phyloP scores from a whole-genome alignment of 2,888 invertebrate species.

The Stenodema calcarata region DNA sequence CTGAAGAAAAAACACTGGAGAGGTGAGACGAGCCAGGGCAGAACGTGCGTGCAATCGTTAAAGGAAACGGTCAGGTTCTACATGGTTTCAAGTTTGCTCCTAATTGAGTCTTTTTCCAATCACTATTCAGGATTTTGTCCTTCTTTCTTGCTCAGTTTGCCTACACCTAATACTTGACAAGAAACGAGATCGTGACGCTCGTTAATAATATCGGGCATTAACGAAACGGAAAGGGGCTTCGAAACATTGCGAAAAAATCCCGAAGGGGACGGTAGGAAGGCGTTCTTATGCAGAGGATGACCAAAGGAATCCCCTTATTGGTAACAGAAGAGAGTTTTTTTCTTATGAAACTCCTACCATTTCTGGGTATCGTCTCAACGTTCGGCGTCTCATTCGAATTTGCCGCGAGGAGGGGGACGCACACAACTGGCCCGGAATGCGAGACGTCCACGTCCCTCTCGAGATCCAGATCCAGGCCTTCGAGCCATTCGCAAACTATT shows the following conservation, averaged over 20 bases:
- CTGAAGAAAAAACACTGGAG: neutral
- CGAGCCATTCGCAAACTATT: neutral
- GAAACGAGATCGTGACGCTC: constrained; percentile 25
- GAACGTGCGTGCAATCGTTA: neutral
- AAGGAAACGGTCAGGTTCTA: neutral
- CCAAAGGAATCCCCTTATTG: neutral
- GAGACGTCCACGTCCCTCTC: neutral
- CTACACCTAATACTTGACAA: constrained; percentile 23
- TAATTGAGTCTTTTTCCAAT: constrained; percentile 23
- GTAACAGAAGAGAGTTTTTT: neutral
- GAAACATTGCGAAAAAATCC: neutral
- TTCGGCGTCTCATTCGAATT: neutral
- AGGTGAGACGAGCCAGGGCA: neutral
- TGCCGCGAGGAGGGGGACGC: neutral
- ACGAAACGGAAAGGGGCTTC: neutral
- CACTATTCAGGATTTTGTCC: neutral
- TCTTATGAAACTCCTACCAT: neutral
- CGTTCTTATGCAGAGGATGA: neutral
- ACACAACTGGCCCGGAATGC: neutral
- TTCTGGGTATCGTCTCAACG: neutral
- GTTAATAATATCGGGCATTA: constrained; percentile 37
- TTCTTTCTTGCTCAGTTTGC: neutral
- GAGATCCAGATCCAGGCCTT: neutral
- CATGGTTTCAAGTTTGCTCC: constrained; percentile 10
- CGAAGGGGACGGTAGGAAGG: neutral